Conservation (phyloP, 1,140 invertebrate genomes). For the Bacillus rossius region DNA sequence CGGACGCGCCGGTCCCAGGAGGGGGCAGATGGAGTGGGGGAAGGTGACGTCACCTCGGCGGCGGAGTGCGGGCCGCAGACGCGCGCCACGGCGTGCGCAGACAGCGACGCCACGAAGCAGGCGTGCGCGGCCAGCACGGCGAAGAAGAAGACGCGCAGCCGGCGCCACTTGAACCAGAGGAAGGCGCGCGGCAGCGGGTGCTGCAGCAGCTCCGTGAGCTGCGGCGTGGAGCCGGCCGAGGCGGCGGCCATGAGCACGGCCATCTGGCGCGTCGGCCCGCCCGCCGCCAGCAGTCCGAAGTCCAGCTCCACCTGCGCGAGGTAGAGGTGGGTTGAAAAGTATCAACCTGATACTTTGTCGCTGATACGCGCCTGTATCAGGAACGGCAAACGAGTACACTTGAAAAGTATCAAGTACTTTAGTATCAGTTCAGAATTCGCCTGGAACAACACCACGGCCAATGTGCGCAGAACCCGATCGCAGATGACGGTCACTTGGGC, state of each 20-base stretch:
- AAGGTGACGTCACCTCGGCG: too few relatives aligned
- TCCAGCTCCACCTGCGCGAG: constrained; percentile 27
- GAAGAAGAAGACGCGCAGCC: constrained; percentile 40
- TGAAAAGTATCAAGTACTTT: too few relatives aligned
- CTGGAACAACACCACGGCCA: too few relatives aligned
- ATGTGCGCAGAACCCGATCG: too few relatives aligned
- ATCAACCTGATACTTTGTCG: too few relatives aligned
- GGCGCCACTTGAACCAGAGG: constrained; percentile 44
- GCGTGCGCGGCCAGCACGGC: constrained; percentile 39
- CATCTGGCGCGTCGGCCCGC: constrained; percentile 31
- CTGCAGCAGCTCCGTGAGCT: constrained; percentile 35
- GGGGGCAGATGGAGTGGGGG: too few relatives aligned
- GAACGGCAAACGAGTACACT: too few relatives aligned
- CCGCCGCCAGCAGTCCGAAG: constrained; percentile 30
- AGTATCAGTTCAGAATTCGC: too few relatives aligned
- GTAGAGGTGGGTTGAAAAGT: too few relatives aligned
- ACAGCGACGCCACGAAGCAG: constrained; percentile 34
- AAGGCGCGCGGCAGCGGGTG: constrained; percentile 47
- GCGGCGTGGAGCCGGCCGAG: constrained; percentile 19
- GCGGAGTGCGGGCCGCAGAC: constrained; percentile 15
- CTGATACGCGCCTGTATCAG: too few relatives aligned
- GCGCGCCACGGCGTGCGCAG: constrained; percentile 14
- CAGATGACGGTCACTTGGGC: too few relatives aligned
- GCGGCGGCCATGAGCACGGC: constrained; percentile 31
- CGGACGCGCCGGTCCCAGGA: too few relatives aligned